Evolutionary conservation across 2,797 vertebrate genomes (phyloP).

Genomic region (Pipistrellus kuhlii): DNA sequence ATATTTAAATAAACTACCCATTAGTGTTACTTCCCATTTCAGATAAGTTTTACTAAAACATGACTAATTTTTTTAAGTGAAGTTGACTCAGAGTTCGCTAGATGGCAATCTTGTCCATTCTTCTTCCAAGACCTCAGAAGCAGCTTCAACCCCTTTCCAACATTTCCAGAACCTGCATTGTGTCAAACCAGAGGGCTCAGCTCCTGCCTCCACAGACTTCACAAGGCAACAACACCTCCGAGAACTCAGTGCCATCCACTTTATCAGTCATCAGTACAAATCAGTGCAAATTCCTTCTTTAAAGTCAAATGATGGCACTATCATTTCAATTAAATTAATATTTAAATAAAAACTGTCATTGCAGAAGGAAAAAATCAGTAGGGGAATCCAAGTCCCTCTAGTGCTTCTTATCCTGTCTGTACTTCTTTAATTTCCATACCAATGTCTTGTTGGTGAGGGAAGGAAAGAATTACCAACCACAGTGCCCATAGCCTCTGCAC

Average conservation of each 20-base stretch:
- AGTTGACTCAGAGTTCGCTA: constrained; percentile 57
- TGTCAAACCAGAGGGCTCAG: not conserved
- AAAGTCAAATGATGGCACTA: not conserved
- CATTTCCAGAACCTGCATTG: fast-evolving
- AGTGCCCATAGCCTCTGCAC: not conserved
- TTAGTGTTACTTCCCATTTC: not conserved
- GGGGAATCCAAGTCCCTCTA: not conserved
- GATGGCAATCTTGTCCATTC: constrained; percentile 56
- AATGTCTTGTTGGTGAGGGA: not conserved
- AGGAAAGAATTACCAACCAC: not conserved
- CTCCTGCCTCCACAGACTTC: not conserved
- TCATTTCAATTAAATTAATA: not conserved
- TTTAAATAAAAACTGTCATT: not conserved
- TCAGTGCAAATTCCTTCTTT: not conserved
- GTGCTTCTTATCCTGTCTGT: not conserved
- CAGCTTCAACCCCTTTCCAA: fast-evolving
- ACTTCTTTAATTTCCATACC: not conserved
- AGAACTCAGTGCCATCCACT: not conserved
- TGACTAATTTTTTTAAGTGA: not conserved
- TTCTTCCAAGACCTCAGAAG: not conserved
- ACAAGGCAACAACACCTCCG: fast-evolving
- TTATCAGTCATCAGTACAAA: not conserved
- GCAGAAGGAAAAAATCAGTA: not conserved
- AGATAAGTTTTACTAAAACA: not conserved
- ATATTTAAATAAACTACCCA: not conserved